These are phyloP conservation scores for Drosophila ogumai DNA, from an alignment of 1,140 invertebrate species.

Conservation along the genomic window DNA sequence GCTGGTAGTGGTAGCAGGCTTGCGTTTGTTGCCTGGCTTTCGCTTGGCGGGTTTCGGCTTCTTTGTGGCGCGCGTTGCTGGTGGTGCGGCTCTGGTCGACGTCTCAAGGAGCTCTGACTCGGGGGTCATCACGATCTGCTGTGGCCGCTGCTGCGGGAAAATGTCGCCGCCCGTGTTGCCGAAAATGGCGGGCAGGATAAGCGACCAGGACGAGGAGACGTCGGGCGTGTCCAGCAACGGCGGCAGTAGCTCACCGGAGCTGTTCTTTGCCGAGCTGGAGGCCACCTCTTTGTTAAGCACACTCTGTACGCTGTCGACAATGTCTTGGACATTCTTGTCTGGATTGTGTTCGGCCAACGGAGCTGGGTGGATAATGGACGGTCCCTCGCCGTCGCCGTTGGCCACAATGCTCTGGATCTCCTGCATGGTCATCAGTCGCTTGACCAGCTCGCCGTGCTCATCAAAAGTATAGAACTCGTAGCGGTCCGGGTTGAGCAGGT, in stretches of 20 bases:
- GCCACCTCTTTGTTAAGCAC: constrained; percentile 92
- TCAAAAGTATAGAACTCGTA: constrained; percentile 95
- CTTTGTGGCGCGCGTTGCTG: constrained; percentile 57
- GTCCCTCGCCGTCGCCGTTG: constrained; percentile 89
- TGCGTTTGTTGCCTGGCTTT: constrained; percentile 68
- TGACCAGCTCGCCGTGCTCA: constrained; percentile 91
- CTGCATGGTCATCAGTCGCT: constrained; percentile 92
- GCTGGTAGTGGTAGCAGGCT: constrained; percentile 47
- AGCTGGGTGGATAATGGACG: constrained; percentile 85
- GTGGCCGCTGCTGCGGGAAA: constrained; percentile 86
- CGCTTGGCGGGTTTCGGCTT: constrained; percentile 73
- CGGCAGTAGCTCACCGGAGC: constrained; percentile 84
- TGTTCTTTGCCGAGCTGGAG: constrained; percentile 86
- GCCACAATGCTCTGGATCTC: constrained; percentile 94
- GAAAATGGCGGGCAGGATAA: constrained; percentile 91
- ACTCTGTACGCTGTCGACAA: constrained; percentile 92
- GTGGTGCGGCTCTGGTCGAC: constrained; percentile 65
- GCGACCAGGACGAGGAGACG: constrained; percentile 91
- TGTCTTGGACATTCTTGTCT: constrained; percentile 90
- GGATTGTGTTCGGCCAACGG: constrained; percentile 85
- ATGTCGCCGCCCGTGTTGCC: constrained; percentile 89
- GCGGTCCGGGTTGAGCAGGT: constrained; percentile 90
- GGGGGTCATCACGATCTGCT: constrained; percentile 86
- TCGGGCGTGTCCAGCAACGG: constrained; percentile 89
- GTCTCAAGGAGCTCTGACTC: constrained; percentile 86